A percentile compares a stretch with the other conserved stretches of the same genome.
phyloP scores from a whole-genome alignment of 1,140 invertebrate species.

The Akabosia matsudoensis region DNA sequence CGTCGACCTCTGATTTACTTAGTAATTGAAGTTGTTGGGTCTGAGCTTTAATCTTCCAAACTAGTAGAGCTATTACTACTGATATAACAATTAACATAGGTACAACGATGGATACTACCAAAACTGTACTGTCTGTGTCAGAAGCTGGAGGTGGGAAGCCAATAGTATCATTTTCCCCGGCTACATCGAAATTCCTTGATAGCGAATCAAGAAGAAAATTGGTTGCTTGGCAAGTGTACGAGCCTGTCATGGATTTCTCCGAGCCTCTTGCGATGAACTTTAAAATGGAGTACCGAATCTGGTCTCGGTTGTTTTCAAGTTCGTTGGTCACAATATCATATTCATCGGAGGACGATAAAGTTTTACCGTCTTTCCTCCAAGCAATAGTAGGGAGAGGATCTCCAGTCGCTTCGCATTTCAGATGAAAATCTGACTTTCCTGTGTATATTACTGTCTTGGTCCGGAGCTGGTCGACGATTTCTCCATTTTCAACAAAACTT shows the following conservation, averaged over 20 bases:
- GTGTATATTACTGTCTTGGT: neutral
- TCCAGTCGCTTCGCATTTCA: neutral
- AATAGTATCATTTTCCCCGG: too few relatives aligned
- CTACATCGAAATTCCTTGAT: neutral
- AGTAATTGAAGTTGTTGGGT: constrained; percentile 20
- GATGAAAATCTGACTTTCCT: neutral
- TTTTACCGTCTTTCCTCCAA: neutral
- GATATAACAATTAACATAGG: neutral
- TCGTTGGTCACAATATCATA: too few relatives aligned
- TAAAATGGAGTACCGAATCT: constrained; percentile 2
- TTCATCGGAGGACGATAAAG: too few relatives aligned
- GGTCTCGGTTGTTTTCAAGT: too few relatives aligned
- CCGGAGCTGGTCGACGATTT: neutral
- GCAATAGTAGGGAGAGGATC: neutral
- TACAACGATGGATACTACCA: neutral
- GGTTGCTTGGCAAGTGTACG: neutral
- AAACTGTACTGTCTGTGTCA: too few relatives aligned
- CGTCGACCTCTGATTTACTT: constrained; percentile 32
- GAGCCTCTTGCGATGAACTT: too few relatives aligned
- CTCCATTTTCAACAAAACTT: neutral
- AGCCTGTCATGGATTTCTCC: neutral
- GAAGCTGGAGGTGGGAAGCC: too few relatives aligned
- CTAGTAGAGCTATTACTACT: constrained; percentile 1
- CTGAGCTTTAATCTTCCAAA: constrained; percentile 29
- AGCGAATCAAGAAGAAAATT: too few relatives aligned